A percentile compares a stretch with the other conserved stretches of the same genome.
These are phyloP conservation scores for Trochalopteron elliotii DNA, from an alignment of 2,113 vertebrate genomes.

Conservation along the genomic window DNA sequence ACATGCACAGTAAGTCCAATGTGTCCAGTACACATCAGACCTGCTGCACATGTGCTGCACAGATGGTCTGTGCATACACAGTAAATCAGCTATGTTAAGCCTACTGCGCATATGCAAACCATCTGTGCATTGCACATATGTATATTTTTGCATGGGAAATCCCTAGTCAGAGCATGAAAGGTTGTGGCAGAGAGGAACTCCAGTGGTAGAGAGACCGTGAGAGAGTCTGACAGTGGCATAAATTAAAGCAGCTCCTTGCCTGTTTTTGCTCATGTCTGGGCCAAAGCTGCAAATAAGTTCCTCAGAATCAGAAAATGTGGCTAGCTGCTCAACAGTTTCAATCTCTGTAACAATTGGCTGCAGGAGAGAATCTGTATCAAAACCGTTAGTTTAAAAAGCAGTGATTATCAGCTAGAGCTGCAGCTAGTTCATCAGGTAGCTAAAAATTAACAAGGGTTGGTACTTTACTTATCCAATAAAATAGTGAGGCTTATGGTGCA, in stretches of 20 bases:
- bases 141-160: conserved; percentile 53
- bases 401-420: background rate
- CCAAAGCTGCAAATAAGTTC: conserved; percentile 28
- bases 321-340: conserved; percentile 35
- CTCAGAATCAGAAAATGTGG: background rate
- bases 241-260: conserved; percentile 29
- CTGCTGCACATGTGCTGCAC: conserved; percentile 70
- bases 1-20: conserved; percentile 71
- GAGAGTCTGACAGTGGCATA: conserved; percentile 46
- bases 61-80: conserved; percentile 59
- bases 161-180: conserved; percentile 44
- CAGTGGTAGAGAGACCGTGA: conserved; percentile 36
- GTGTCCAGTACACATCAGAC: conserved; percentile 68
- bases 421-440: background rate
- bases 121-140: conserved; percentile 55
- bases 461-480: background rate
- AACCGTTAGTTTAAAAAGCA: background rate
- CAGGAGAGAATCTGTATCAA: background rate
- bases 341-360: background rate
- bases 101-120: conserved; percentile 67
- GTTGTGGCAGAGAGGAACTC: conserved; percentile 51
- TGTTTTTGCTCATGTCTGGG: background rate
- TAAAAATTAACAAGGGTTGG: background rate
- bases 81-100: conserved; percentile 64
- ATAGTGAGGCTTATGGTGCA: background rate